These are phyloP conservation scores for Drosophila parabipectinata DNA, from an alignment of 1,140 invertebrate genomes.

Conservation along the genomic window DNA sequence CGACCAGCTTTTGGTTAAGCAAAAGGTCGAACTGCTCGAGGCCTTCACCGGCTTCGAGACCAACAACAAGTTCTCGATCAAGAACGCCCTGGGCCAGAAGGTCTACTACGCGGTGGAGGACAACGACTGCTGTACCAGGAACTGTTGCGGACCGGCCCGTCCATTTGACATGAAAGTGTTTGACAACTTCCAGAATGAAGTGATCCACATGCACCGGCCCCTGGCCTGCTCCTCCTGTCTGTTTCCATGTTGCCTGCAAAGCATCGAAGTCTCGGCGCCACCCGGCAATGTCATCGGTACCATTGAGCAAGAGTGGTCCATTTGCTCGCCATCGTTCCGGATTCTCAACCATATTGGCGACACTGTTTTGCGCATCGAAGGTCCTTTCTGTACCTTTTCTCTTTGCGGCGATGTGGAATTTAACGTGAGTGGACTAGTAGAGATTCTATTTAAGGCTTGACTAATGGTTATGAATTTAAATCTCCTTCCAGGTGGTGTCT, in stretches of 20 bases:
- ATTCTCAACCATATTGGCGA: constrained; percentile 91
- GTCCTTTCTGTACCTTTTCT: constrained; percentile 92
- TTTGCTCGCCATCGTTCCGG: constrained; percentile 91
- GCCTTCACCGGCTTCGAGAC: constrained; percentile 94
- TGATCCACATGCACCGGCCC: constrained; percentile 90
- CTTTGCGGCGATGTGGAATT: constrained; percentile 93
- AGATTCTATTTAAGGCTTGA: too few species aligned
- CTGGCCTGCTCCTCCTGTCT: constrained; percentile 91
- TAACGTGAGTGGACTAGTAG: constrained; percentile 84
- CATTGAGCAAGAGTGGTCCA: constrained; percentile 93
- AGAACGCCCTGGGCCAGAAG: constrained; percentile 91
- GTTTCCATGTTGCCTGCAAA: constrained; percentile 94
- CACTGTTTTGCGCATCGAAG: constrained; percentile 92
- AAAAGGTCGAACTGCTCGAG: constrained; percentile 94
- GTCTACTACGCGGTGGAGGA: constrained; percentile 94
- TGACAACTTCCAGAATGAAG: constrained; percentile 91
- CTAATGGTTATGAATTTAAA: neutral
- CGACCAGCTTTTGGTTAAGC: constrained; percentile 94
- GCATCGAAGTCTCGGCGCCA: constrained; percentile 90
- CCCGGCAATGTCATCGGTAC: constrained; percentile 90
- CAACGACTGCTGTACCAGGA: constrained; percentile 90
- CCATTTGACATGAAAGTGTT: constrained; percentile 94
- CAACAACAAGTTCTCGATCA: constrained; percentile 94
- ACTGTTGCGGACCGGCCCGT: constrained; percentile 90
- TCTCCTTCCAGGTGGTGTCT: constrained; percentile 85